Evolutionary conservation across 1,140 invertebrate genomes (phyloP), one percentile per base, ranked within the genome.

Genomic region (Hydropsyche tenuis): DNA sequence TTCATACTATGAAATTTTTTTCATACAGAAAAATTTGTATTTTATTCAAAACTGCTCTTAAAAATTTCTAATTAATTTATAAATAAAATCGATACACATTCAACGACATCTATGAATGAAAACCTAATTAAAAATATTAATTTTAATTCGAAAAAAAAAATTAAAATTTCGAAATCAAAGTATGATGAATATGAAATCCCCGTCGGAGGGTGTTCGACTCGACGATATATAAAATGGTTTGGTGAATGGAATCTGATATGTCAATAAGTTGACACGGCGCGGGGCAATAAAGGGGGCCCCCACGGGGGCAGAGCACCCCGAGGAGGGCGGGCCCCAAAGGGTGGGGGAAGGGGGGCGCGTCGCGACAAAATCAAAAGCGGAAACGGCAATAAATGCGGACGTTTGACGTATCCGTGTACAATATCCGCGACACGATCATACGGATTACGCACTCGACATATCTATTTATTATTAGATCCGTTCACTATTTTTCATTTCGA

Each of bases 201-300:
- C n/a, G n/a, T n/a, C n/a, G 56, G 20, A 25, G 20, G 56, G 22
- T 60, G 22, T 69, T 69, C 42, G 66, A 27, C 22, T 48, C 43
- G 30, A 27, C 25, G 51, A 64, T 65, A 76, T 37, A 37, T 73
- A 73, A 76, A 73, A 71, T 62, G 72, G 72, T 56, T 71, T 73
- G 63, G 69, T 66, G 72, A 76, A 76, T 73, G 64, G 66, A 73
- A 76, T 73, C 69, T 69, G 66, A 73, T 76, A 62, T 73, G 75
- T 76, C 75, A 76, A 76, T 76, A 76, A 51, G 68, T 70, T 70
- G 68, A 70, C 68, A 70, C 51, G 53, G 42, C 22, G 42, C 22
- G 51, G 14, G 65, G 74, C 64, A 75, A 75, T 75, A 75, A 68
- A 48, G 64, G 42, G 51, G 53, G n/a, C n/a, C n/a, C n/a, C n/a